phyloP scores from a whole-genome alignment of 2,797 vertebrate species.

The Heteromormyrus szaboi region DNA sequence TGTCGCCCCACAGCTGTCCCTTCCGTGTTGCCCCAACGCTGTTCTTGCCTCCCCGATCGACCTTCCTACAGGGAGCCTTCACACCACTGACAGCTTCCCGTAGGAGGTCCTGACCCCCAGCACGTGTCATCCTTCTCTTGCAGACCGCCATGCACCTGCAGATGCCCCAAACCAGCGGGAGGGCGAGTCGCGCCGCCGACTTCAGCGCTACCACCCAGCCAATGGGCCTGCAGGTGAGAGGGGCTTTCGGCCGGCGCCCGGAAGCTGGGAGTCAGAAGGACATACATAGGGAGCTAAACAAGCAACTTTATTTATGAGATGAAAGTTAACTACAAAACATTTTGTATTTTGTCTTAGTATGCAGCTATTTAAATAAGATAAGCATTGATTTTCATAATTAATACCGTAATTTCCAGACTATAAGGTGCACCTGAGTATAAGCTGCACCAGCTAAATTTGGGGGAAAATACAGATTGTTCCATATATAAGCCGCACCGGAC shows the following conservation, averaged over 20 bases:
- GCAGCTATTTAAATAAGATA: background rate
- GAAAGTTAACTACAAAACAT: background rate
- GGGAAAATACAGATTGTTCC: too few relatives aligned
- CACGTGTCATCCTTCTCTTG: slow-evolving; percentile 62
- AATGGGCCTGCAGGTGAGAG: slow-evolving; percentile 86
- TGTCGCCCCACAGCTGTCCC: background rate
- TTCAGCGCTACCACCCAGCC: slow-evolving; percentile 76
- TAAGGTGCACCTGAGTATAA: too few relatives aligned
- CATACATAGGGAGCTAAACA: background rate
- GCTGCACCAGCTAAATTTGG: too few relatives aligned
- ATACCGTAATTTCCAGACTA: background rate
- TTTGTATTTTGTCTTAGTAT: background rate
- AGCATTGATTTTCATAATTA: background rate
- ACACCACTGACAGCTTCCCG: background rate
- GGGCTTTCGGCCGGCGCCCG: slow-evolving; percentile 40
- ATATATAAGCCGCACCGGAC: background rate
- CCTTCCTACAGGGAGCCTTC: background rate
- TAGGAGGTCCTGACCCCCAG: slow-evolving; percentile 39
- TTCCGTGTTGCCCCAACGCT: background rate
- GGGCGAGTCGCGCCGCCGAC: slow-evolving; percentile 82
- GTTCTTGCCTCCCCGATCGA: slow-evolving; percentile 20
- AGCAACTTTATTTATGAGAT: background rate
- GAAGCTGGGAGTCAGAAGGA: background rate
- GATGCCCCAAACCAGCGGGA: slow-evolving; percentile 81
- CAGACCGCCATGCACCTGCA: slow-evolving; percentile 74